These are phyloP conservation scores for Botrylloides violaceus DNA, from an alignment of 23 tunicate species.

Conservation along the genomic window DNA sequence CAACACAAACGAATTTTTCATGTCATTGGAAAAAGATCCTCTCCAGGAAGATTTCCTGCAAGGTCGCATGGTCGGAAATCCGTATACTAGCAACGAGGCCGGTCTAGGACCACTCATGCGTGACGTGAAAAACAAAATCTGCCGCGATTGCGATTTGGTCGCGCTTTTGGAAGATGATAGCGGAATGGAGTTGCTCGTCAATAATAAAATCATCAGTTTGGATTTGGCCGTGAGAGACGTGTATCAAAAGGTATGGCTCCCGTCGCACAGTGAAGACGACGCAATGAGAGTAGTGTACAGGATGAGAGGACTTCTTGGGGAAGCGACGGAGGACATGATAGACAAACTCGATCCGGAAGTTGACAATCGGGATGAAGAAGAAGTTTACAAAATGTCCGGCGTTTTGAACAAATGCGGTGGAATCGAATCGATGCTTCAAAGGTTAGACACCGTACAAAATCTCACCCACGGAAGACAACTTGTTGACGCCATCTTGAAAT, in stretches of 20 bases:
- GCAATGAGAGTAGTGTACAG: slow-evolving; percentile 96
- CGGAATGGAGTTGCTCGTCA: slow-evolving; percentile 96
- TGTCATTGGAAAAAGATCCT: slow-evolving; percentile 92
- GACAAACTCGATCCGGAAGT: slow-evolving; percentile 76
- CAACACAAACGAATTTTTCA: slow-evolving; percentile 89
- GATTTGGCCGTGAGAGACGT: slow-evolving; percentile 94
- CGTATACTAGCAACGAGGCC: slow-evolving; percentile 73
- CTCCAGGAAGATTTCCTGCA: slow-evolving; percentile 96
- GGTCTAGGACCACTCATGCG: slow-evolving; percentile 93
- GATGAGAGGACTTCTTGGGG: slow-evolving; percentile 95
- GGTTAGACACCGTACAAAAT: slow-evolving; percentile 76
- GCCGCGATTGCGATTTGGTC: slow-evolving; percentile 93
- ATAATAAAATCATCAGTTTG: slow-evolving; percentile 90
- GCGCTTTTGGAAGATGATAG: slow-evolving; percentile 97
- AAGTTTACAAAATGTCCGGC: slow-evolving; percentile 77
- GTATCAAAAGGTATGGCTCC: slow-evolving; percentile 89
- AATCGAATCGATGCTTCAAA: slow-evolving; percentile 70
- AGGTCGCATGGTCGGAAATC: slow-evolving; percentile 97
- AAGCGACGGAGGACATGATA: slow-evolving; percentile 95
- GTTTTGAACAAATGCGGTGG: slow-evolving; percentile 80
- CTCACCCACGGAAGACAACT: slow-evolving; percentile 75
- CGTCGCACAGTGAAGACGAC: slow-evolving; percentile 75
- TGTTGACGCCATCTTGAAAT: slow-evolving; percentile 74
- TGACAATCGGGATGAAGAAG: slow-evolving; percentile 89
- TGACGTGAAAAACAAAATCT: slow-evolving; percentile 94